Conservation (phyloP, 2,113 vertebrate genomes). For the Peromyscus polionotus region DNA sequence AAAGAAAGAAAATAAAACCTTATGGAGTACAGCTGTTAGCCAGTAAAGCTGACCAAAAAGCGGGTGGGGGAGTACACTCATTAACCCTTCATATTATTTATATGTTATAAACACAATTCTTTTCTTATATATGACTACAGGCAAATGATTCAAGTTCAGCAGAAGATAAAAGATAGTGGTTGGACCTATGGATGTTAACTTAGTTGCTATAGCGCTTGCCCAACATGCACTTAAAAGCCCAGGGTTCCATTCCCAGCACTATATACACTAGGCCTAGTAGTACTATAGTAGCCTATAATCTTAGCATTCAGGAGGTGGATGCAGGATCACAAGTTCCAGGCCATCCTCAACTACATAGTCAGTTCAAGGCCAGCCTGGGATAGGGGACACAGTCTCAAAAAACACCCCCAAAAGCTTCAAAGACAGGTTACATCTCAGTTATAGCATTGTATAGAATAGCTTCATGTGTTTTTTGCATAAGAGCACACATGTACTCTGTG, state of each 20-base stretch:
- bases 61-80: not conserved
- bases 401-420: not conserved
- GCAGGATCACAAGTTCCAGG: not conserved
- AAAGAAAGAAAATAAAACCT: not conserved
- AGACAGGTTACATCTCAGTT: not conserved
- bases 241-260: not conserved
- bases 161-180: conserved; percentile 6
- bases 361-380: not conserved
- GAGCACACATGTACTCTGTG: not conserved
- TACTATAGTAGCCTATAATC: not conserved
- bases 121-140: not conserved
- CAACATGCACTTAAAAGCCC: too few species aligned
- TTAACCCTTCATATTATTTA: not conserved
- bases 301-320: not conserved
- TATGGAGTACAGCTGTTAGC: not conserved
- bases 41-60: not conserved
- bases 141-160: not conserved
- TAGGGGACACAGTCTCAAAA: not conserved
- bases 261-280: not conserved
- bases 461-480: not conserved
- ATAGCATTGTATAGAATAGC: not conserved
- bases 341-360: not conserved
- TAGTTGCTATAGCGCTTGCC: not conserved
- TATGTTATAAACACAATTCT: not conserved
- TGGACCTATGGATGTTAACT: not conserved